These are phyloP conservation scores for Caradrina kadenii DNA, from an alignment of 2,888 invertebrate species.

Conservation along the genomic window DNA sequence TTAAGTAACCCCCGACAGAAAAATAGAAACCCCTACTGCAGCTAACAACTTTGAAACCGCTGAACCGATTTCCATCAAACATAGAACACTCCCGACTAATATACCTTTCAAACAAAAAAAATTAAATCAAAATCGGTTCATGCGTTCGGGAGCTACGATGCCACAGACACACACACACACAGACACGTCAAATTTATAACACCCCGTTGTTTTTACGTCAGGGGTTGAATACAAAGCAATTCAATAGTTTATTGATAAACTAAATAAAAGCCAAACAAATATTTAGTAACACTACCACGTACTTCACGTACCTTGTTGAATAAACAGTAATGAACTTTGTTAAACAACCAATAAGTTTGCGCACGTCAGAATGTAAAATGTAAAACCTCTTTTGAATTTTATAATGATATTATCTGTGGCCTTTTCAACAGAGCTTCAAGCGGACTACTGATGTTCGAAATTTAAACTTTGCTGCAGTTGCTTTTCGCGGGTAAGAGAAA, in stretches of 20 bases:
- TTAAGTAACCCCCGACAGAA: too few species aligned
- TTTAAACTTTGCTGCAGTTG: conserved; percentile 24
- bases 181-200: too few species aligned
- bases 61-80: too few species aligned
- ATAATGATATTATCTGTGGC: conserved; percentile 37
- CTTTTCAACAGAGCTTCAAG: conserved; percentile 7
- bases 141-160: too few species aligned
- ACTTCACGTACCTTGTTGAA: conserved; percentile 20
- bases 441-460: conserved; percentile 24
- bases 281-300: conserved; percentile 35
- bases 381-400: conserved; percentile 45
- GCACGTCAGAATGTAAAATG: conserved; percentile 38
- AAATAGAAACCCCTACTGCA: too few species aligned
- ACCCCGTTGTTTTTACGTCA: too few species aligned
- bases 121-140: too few species aligned
- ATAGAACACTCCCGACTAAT: too few species aligned
- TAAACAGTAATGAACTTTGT: conserved; percentile 48
- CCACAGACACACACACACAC: too few species aligned
- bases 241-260: conserved; percentile 24
- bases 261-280: conserved; percentile 35
- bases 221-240: too few species aligned
- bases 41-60: too few species aligned
- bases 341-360: conserved; percentile 40
- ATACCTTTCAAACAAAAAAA: too few species aligned
- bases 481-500: neutral